Evolutionary conservation across 2,888 invertebrate genomes (phyloP).

Genomic region (Sisyra terminalis): DNA sequence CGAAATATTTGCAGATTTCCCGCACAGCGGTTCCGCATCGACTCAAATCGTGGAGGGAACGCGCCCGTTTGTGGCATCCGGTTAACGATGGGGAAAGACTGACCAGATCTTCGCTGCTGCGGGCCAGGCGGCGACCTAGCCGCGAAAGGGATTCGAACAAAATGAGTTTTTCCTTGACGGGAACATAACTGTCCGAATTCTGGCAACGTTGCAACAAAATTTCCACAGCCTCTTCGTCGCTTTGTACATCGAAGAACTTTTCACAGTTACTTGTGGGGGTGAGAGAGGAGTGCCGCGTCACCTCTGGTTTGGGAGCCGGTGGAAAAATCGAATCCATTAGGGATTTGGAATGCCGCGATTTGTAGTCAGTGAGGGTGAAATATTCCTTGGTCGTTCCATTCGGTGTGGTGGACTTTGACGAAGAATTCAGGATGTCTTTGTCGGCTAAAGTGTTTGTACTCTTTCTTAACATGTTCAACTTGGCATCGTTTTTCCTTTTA

Average conservation of each 20-base stretch:
- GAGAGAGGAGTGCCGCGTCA: background rate
- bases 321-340: background rate
- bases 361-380: constrained; percentile 6
- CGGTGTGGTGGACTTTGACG: constrained; percentile 1
- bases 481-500: background rate
- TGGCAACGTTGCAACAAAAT: constrained; percentile 34
- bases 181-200: constrained; percentile 44
- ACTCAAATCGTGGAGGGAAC: constrained; percentile 47
- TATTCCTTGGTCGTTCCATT: constrained; percentile 4
- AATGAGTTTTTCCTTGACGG: constrained; percentile 51
- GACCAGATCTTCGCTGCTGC: constrained; percentile 44
- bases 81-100: constrained; percentile 27
- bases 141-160: constrained; percentile 52
- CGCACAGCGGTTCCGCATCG: constrained; percentile 32
- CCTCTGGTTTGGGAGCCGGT: background rate
- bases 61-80: constrained; percentile 34
- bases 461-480: constrained; percentile 2
- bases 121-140: constrained; percentile 36
- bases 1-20: constrained; percentile 55
- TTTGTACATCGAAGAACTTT: constrained; percentile 1
- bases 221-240: constrained; percentile 28
- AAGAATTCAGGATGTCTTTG: background rate
- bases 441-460: constrained; percentile 1
- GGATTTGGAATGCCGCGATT: background rate
- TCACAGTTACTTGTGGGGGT: background rate